Conservation (phyloP, 2,888 invertebrate species). For the Atrina japonica region DNA sequence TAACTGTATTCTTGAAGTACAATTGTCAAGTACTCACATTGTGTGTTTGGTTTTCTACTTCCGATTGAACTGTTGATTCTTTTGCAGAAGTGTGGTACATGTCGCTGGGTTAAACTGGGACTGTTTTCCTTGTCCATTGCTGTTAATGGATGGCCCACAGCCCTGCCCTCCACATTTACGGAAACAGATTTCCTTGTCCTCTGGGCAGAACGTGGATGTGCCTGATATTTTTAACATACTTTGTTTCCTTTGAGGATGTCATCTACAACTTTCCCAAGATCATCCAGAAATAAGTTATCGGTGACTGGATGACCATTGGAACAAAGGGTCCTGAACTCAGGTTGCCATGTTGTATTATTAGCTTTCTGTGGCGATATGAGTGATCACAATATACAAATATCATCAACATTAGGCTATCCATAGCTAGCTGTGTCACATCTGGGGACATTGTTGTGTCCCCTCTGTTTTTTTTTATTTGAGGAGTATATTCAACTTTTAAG, state of each 20-base stretch:
- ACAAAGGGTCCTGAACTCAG: slow-evolving; percentile 15
- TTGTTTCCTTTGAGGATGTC: slow-evolving; percentile 14
- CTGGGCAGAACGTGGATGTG: background rate
- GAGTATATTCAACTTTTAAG: slow-evolving; percentile 1
- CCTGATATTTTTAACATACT: slow-evolving; percentile 4
- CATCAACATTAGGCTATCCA: slow-evolving; percentile 6
- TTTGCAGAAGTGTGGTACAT: background rate
- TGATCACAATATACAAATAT: slow-evolving; percentile 8
- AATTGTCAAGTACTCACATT: background rate
- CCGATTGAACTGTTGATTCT: background rate
- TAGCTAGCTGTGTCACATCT: background rate
- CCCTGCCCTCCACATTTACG: background rate
- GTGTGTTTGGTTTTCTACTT: background rate
- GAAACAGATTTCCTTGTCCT: background rate
- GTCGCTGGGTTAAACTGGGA: too few species aligned
- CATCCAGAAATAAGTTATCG: slow-evolving; percentile 21
- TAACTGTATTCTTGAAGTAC: too few species aligned
- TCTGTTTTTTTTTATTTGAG: slow-evolving; percentile 2
- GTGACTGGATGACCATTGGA: slow-evolving; percentile 16
- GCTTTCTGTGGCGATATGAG: slow-evolving; percentile 3
- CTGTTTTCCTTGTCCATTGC: background rate
- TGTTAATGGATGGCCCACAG: background rate
- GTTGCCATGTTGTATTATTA: background rate
- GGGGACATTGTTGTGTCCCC: background rate
- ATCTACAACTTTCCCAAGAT: slow-evolving; percentile 21